Percentiles rank a stretch among this genome's conserved stretches.
phyloP scores from a whole-genome alignment of 2,113 vertebrate genomes.

The Stercorarius parasiticus region DNA sequence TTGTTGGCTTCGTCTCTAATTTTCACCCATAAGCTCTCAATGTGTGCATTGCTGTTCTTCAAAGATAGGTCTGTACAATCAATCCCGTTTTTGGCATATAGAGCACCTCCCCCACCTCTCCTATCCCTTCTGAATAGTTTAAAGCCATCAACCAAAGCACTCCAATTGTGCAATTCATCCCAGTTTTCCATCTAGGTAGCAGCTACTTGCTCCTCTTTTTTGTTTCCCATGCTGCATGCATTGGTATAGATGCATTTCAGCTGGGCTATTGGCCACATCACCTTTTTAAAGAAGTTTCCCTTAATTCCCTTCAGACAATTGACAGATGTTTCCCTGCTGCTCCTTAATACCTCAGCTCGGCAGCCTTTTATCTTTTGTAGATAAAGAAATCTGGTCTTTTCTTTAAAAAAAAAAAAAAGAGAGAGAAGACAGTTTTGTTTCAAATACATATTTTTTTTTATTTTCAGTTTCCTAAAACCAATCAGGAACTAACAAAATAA shows the following conservation, averaged over 20 bases:
- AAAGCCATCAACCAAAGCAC: background rate
- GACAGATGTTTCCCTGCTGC: background rate
- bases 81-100: background rate
- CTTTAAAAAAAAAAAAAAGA: background rate
- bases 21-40: background rate
- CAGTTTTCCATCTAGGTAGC: background rate
- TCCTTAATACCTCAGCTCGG: background rate
- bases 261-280: background rate
- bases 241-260: background rate
- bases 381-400: background rate
- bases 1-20: background rate
- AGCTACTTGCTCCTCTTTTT: background rate
- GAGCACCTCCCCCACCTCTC: background rate
- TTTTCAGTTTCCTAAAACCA: background rate
- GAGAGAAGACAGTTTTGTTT: background rate
- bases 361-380: background rate
- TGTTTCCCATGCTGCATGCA: background rate
- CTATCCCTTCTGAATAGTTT: background rate
- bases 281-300: background rate
- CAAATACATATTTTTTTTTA: rapidly evolving
- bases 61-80: background rate
- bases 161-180: background rate
- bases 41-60: background rate
- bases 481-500: background rate
- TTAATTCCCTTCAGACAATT: background rate